Base-by-base conservation (phyloP, 2,113 vertebrate genomes). In the Girardinichthys multiradiatus region DNA sequence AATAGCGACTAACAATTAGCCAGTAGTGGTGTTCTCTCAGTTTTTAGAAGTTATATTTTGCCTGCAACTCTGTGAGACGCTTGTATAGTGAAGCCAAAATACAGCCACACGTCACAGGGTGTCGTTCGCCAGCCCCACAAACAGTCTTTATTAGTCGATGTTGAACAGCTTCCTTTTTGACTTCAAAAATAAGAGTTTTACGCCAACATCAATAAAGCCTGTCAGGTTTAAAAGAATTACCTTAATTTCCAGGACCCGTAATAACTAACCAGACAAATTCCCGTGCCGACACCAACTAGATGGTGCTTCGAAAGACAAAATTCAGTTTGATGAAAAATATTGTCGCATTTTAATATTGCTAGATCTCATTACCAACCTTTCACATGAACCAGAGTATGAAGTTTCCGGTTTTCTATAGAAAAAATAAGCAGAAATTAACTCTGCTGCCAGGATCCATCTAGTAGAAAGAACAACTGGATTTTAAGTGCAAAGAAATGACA, bases 391-490 rank as follows among this genome's bases (percentile, higher is more conserved):
- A 45, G 42, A 54, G 2, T n/a, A 54, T n/a, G 21, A 54, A 37
- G 77, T 42, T 19, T 68, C 65, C 74, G 77, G 82, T 70, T 76
- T 84, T 57, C 76, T 74, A 73, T 78, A 79, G 69, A 81, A 85
- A 84, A 72, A 74, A 81, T 48, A 54, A 74, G 51, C 65, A 45
- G 72, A 77, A 65, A 59, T 66, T 70, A 35, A 42, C 63, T 70
- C 66, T 60, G 68, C 74, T 59, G 58, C 74, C 58, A 68, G 42
- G 75, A 66, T 61, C 72, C 31, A 79, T 89, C 67, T 79, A n/a
- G 69, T 27, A 65, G 42, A 74, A 85, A 75, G 28, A 80, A 68
- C 61, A 71, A 57, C 57, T 64, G 67, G 62, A 70, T 31, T 80
- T 58, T 17, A 51, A 21, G 57, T 33, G 64, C 59, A 35, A 51